Evolutionary conservation across 1,140 invertebrate genomes (phyloP), one percentile per base, ranked within the genome.

Genomic region (Drosophila punjabiensis): DNA sequence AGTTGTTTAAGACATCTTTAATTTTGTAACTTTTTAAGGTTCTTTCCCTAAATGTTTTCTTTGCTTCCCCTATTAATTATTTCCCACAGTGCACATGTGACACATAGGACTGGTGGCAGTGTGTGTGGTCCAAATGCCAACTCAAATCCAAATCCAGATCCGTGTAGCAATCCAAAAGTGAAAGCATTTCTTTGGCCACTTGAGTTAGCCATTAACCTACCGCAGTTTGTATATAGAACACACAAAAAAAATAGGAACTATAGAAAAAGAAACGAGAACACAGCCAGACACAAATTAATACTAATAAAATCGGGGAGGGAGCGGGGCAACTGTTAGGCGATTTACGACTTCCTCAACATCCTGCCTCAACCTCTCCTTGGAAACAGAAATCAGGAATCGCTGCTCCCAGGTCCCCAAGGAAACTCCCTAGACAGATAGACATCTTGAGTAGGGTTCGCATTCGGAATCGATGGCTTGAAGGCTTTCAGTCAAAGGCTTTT

Each of bases 261-360:
- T 37, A 65, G 13, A 14, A 24, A 5, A 81, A 64, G 65, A 71
- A 73, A 81, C 28, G 74, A 75, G 69, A 37, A 62, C 18, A 63
- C 24, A 18, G 32, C 8, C 37, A 74, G 68, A 43, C 18, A 73
- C 47, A 82, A 90, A 86, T 90, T 82, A 89, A 68, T 90, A 86
- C 71, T 76, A 80, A 82, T 86, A 82, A 82, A 79, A 79, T 35
- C 56, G 52, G 37, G 35, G 32, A 50, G 39, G 39, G 8, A 14
- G n/a, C 28, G 28, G 16, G 20, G 47, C 30, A 90, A 75, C 86
- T 89, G 87, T 89, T 74, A 82, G 71, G 18, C 70, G 86, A 90
- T 90, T 89, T 89, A 89, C 86, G 86, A 89, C 86, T 89, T 89
- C 86, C 86, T 86, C 52, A 70, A 45, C 86, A 77, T 86, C 82